Evolutionary conservation across 2,888 invertebrate species (phyloP), one percentile per base, ranked within the genome.

Genomic region (Tachina grossa): DNA sequence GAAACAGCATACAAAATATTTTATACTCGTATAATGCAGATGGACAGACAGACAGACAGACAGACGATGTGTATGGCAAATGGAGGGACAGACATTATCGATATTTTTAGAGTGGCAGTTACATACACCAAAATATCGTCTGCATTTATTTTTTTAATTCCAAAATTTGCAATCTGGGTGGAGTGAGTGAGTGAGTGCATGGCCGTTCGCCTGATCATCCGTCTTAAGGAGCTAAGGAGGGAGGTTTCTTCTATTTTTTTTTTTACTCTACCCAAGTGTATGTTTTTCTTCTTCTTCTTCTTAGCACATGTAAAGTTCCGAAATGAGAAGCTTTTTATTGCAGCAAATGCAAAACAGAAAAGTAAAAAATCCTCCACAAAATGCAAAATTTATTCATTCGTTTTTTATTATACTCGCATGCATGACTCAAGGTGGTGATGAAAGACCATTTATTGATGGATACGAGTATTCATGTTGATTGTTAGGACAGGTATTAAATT

Each of bases 371-470:
- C 68, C 65, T 65, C 39, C 13, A 61, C 51, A 61, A 69, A 61
- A 69, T 47, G 31, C 13, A 61, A 81, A 81, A 81, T 81, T 81
- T 81, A 81, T 81, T 75, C 81, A 83, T 77, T 66, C 39, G 72
- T 41, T 66, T 83, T 83, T 83, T 83, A 83, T 83, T 83, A 66
- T 61, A 31, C 31, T 31, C 31, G 6, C 31, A 77, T 83, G 83
- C 83, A 83, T 83, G 83, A 83, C 83, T 83, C 83, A 78, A 83
- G 80, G 80, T 84, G 85, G 79, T 72, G 85, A 83, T 85, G 85
- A 80, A 83, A 83, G 78, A 79, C 83, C 53, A 80, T 83, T 83
- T 83, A 76, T 85, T 85, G 85, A 85, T 83, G 85, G 72, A 80
- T 85, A 61, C 16, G 43, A 61, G 43, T 43, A 79, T 85, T 79